Evolutionary conservation across 2,797 vertebrate species (phyloP).

Genomic region (Sebastes vulpes): DNA sequence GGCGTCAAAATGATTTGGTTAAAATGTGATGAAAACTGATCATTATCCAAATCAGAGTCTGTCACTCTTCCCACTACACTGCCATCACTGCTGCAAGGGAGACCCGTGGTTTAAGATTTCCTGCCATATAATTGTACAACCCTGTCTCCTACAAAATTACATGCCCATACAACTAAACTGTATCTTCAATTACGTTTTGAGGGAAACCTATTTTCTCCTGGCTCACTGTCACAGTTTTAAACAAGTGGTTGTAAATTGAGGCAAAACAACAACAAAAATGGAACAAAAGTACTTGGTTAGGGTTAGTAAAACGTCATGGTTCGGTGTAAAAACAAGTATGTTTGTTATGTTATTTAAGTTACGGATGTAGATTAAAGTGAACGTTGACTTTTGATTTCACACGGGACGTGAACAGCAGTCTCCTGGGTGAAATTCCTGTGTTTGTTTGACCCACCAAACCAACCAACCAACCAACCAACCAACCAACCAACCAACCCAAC

Average conservation of each 20-base stretch:
- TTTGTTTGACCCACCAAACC: too few species aligned
- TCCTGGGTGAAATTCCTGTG: too few species aligned
- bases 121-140: not conserved
- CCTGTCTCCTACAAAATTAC: not conserved
- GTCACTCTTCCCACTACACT: conserved; percentile 19
- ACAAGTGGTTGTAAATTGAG: too few species aligned
- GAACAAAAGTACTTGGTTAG: not conserved
- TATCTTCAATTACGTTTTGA: not conserved
- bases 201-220: not conserved
- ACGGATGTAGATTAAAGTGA: not conserved
- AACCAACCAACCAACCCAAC: too few species aligned
- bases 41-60: conserved; percentile 53
- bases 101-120: not conserved
- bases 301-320: too few species aligned
- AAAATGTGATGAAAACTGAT: conserved; percentile 50
- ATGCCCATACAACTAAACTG: not conserved
- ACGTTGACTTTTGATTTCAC: not conserved
- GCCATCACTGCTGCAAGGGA: not conserved
- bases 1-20: conserved; percentile 48
- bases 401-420: too few species aligned
- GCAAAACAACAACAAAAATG: not conserved
- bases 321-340: not conserved
- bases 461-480: too few species aligned
- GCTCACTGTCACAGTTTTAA: too few species aligned
- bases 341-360: not conserved